Evolutionary conservation across 2,797 vertebrate genomes (phyloP).

Genomic region (Aphelocoma californica): DNA sequence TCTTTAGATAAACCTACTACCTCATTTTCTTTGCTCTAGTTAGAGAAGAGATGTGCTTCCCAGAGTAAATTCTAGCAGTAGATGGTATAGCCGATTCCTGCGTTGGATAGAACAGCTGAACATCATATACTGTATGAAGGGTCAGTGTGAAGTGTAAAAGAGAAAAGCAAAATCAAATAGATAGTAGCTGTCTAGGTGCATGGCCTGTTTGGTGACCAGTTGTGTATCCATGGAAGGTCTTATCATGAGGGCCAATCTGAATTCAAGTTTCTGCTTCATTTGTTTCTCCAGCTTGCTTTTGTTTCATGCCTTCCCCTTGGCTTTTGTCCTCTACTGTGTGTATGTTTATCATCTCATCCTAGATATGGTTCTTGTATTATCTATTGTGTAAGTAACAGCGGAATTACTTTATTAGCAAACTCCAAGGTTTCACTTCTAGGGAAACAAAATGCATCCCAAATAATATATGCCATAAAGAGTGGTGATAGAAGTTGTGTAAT

Average conservation of each 20-base stretch:
- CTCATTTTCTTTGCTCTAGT: not conserved
- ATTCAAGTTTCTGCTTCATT: not conserved
- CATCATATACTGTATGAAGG: not conserved
- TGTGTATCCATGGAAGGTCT: not conserved
- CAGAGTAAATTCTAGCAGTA: not conserved
- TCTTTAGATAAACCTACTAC: not conserved
- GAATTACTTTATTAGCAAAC: not conserved
- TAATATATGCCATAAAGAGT: not conserved
- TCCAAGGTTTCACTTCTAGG: not conserved
- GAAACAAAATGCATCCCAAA: not conserved
- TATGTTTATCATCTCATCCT: not conserved
- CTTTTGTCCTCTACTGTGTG: not conserved
- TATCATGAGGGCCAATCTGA: not conserved
- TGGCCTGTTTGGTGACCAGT: not conserved
- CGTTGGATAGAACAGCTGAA: not conserved
- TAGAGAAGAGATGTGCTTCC: not conserved
- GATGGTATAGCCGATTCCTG: not conserved
- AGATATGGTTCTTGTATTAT: not conserved
- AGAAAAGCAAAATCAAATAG: not conserved
- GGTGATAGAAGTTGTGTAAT: not conserved
- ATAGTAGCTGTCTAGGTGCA: not conserved
- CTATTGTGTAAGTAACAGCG: not conserved
- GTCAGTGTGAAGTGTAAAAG: not conserved
- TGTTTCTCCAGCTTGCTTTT: not conserved
- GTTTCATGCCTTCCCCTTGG: not conserved